A percentile compares a stretch with the other conserved stretches of the same genome.
phyloP scores from a whole-genome alignment of 2,888 invertebrate genomes.

The Apamea sordens region DNA sequence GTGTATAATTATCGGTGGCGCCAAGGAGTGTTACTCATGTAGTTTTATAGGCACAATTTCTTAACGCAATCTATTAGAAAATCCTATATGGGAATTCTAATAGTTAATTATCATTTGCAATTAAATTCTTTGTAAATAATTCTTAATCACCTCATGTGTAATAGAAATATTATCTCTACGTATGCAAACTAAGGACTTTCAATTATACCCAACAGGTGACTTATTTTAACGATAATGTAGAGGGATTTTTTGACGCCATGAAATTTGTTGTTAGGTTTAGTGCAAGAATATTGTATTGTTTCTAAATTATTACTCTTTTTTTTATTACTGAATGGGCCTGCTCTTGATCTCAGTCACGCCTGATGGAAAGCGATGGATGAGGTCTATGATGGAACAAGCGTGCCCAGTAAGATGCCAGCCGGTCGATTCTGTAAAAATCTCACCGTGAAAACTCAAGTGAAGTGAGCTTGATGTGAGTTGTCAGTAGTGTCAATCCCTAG shows the following conservation, averaged over 20 bases:
- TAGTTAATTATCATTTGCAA: not conserved
- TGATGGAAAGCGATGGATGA: too few relatives aligned
- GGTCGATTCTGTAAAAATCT: too few relatives aligned
- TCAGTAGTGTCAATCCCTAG: too few relatives aligned
- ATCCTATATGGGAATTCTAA: not conserved
- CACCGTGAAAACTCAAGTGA: too few relatives aligned
- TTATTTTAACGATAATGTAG: not conserved
- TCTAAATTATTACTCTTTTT: not conserved
- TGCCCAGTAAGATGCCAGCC: too few relatives aligned
- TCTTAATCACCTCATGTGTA: not conserved
- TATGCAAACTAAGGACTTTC: not conserved
- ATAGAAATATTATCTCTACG: not conserved
- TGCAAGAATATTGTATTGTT: not conserved
- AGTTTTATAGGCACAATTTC: constrained; percentile 17
- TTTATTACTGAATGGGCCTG: too few relatives aligned
- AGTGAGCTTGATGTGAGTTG: too few relatives aligned
- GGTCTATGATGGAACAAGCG: too few relatives aligned
- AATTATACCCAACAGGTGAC: not conserved
- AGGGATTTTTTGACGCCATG: not conserved
- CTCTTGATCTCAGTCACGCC: too few relatives aligned
- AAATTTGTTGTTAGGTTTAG: not conserved
- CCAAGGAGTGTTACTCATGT: constrained; percentile 34
- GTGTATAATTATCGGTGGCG: constrained; percentile 40
- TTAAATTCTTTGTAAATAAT: not conserved
- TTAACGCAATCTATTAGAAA: not conserved